Percentiles rank a stretch among this genome's conserved stretches.
phyloP scores from a whole-genome alignment of 64 coral and sea anemone species.

The Platygyra sinensis region DNA sequence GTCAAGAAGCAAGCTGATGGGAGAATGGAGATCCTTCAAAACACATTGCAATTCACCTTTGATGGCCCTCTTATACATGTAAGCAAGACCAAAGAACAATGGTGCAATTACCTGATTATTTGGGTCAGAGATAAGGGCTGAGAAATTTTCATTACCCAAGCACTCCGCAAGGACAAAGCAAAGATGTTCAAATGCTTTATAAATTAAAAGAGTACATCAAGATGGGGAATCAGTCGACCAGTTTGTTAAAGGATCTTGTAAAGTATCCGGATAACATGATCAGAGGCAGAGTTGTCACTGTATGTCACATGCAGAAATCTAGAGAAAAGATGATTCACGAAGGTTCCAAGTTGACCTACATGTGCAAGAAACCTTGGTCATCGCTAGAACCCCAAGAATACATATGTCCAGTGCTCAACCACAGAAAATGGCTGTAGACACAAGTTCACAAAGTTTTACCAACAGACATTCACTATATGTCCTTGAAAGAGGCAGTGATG shows the following conservation, averaged over 20 bases:
- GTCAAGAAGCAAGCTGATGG: conserved; percentile 36
- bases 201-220: conserved; percentile 34
- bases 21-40: conserved; percentile 50
- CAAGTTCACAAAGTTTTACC: not conserved
- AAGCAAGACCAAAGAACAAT: conserved; percentile 40
- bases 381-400: conserved; percentile 28
- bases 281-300: conserved; percentile 42
- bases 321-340: conserved; percentile 45
- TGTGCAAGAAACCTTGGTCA: conserved; percentile 25
- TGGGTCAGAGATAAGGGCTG: conserved; percentile 41
- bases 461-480: too few relatives aligned
- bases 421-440: conserved; percentile 21
- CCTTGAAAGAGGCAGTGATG: too few relatives aligned
- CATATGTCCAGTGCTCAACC: conserved; percentile 21
- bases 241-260: conserved; percentile 48
- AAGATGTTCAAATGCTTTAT: conserved; percentile 36
- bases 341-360: conserved; percentile 36
- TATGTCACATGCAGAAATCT: conserved; percentile 8
- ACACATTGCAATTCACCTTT: conserved; percentile 53
- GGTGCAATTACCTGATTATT: conserved; percentile 63
- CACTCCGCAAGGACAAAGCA: conserved; percentile 21
- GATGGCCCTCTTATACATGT: conserved; percentile 25
- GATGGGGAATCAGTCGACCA: conserved; percentile 50
- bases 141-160: too few relatives aligned
- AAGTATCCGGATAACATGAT: conserved; percentile 36